Evolutionary conservation across 2,888 invertebrate species (phyloP), one percentile per base, ranked within the genome.

Genomic region (Lasioglossum oenotherae): DNA sequence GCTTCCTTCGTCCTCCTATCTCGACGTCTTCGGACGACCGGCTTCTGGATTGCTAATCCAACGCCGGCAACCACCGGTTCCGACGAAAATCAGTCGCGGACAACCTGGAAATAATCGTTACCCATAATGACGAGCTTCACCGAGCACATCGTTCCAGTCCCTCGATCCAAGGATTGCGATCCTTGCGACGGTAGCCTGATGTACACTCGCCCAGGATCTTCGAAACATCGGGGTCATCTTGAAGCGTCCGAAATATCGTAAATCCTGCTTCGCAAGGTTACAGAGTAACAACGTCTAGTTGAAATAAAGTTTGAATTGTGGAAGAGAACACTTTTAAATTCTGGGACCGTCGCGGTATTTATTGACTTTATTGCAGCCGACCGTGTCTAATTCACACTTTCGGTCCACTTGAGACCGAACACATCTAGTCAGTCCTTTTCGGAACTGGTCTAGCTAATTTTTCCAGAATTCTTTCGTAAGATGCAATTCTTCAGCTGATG

Each of bases 31-130:
- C 78, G 79, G 67, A 81, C 89, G 85, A 84, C 81, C 86, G 81
- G 91, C 90, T 90, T 80, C 90, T 88, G 90, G 91, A 89, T 90
- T 80, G 90, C 90, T 86, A 87, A 89, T 90, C 89, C 89, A 78
- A 83, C 88, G 81, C 85, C 44, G 72, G 31, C 78, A 57, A 78
- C 78, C 85, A 74, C 74, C 69, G 78, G 71, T 71, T 74, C 78
- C 84, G 53, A 73, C 85, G 64, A 85, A 85, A 85, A 85, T 85
- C 85, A 67, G 75, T 57, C 75, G 78, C 35, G 67, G 73, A 72
- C 81, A 35, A 69, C 83, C 76, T 74, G 69, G 74, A 69, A 78
- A 78, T 19, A 77, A 78, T 78, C 78, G 74, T 84, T 84, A 31
- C 72, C 35, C 4, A 60, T 84, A 84, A 84, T 44, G 84, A 84